Base-by-base conservation (phyloP, 2,797 vertebrate genomes). In the Astyanax mexicanus region DNA sequence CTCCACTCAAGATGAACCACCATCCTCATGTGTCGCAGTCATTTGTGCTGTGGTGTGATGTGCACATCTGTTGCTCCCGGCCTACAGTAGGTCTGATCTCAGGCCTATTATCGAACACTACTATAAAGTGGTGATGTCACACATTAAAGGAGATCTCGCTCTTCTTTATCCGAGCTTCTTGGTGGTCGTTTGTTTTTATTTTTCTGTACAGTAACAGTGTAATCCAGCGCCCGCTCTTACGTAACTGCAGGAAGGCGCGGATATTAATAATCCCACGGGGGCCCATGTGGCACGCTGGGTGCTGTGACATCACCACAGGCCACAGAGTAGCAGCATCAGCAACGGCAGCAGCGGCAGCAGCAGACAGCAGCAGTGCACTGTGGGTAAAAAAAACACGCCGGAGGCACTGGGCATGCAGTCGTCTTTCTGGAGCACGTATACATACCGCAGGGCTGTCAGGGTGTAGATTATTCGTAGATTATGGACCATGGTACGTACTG, bases 231-330 rank as follows among this genome's bases (percentile, higher is more conserved):
- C 80, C 82, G 79, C 88, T 86, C 87, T 93, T 93, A 91, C 89
- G 89, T 92, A 93, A 93, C 91, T 80, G 15, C 82, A 74, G 84
- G 84, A 80, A 88, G 89, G 90, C 88, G 86, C 83, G 89, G 88
- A 91, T 90, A 91, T 90, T 90, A 91, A 91, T 94, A 92, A 93
- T 91, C 91, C 86, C 83, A 83, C 55, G 6, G 32, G 49, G 66
- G 84, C 86, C 88, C 86, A 84, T 84, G 80, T 51, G 49, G 49
- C 49, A 23, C 21, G 9, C 49, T 51, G 21, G 86, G 85, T 82
- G 83, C 86, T 88, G 87, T 92, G 91, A 92, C 91, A 90, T 92
- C 91, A 90, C 75, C 80, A 69, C 17, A 79, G 80, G 54, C 32
- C 55, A 37, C 83, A 78, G 80, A 80, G 70, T 84, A 88, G 84